These are phyloP conservation scores for Adela reaumurella DNA, from an alignment of 2,888 invertebrate species.

Conservation along the genomic window DNA sequence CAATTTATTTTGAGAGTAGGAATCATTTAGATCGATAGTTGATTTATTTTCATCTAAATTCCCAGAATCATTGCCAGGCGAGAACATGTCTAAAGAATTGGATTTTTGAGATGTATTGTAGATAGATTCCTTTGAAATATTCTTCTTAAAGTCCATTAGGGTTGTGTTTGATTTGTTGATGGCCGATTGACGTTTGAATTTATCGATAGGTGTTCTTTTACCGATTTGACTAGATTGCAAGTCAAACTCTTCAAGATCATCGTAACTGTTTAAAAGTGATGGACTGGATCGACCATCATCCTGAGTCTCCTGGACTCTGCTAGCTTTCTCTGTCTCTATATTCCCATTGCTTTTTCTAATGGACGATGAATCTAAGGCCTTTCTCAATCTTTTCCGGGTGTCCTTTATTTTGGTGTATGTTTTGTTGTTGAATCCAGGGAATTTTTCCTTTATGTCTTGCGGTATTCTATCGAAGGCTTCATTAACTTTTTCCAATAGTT, in stretches of 20 bases:
- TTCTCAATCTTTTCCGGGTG: slow-evolving; percentile 56
- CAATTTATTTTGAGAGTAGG: too few species aligned
- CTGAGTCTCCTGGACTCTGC: slow-evolving; percentile 14
- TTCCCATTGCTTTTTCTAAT: slow-evolving; percentile 18
- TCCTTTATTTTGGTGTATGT: slow-evolving; percentile 56
- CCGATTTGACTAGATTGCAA: slow-evolving; percentile 17
- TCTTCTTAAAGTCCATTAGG: not conserved
- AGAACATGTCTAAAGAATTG: slow-evolving; percentile 26
- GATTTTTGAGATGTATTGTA: slow-evolving; percentile 25
- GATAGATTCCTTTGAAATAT: slow-evolving; percentile 20
- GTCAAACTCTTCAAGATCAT: slow-evolving; percentile 27
- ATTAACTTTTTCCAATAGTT: slow-evolving; percentile 62
- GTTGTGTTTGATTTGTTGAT: not conserved
- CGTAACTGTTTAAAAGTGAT: slow-evolving; percentile 17
- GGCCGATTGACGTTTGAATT: not conserved
- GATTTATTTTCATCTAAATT: slow-evolving; percentile 18
- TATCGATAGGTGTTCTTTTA: not conserved
- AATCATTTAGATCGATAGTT: slow-evolving; percentile 18
- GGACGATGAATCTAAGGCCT: slow-evolving; percentile 34
- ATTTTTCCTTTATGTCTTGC: slow-evolving; percentile 52
- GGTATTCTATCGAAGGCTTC: slow-evolving; percentile 63
- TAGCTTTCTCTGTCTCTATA: not conserved
- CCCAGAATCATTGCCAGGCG: slow-evolving; percentile 20
- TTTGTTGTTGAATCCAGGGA: slow-evolving; percentile 57
- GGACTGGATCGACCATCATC: slow-evolving; percentile 16